Evolutionary conservation across 2,113 vertebrate genomes (phyloP).

Genomic region (Oxyura jamaicensis): DNA sequence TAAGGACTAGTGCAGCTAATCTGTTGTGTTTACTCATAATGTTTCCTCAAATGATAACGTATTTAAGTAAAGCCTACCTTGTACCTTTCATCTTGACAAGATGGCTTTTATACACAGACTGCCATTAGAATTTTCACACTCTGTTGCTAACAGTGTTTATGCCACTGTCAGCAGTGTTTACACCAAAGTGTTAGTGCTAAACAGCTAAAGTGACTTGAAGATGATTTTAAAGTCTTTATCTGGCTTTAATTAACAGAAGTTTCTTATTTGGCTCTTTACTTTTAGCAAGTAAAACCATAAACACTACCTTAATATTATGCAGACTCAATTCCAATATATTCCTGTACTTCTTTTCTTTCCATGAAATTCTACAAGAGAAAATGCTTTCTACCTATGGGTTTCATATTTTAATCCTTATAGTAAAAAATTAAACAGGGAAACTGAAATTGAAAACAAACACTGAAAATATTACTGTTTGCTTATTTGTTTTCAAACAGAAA

Average conservation of each 20-base stretch:
- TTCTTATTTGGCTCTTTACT: neutral
- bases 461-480: neutral
- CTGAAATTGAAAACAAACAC: neutral
- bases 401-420: neutral
- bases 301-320: neutral
- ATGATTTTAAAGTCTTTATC: neutral
- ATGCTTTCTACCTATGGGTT: neutral
- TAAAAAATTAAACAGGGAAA: neutral
- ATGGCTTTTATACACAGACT: neutral
- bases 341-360: neutral
- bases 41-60: neutral
- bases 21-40: neutral
- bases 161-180: neutral
- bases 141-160: neutral
- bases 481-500: neutral
- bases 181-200: neutral
- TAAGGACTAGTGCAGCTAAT: neutral
- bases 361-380: neutral
- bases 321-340: neutral
- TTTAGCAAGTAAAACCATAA: neutral
- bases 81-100: neutral
- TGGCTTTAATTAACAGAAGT: neutral
- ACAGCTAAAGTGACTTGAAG: neutral
- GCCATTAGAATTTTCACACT: neutral
- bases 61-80: neutral